Base-by-base conservation (phyloP, 2,888 invertebrate species). In the Agriotes lineatus region DNA sequence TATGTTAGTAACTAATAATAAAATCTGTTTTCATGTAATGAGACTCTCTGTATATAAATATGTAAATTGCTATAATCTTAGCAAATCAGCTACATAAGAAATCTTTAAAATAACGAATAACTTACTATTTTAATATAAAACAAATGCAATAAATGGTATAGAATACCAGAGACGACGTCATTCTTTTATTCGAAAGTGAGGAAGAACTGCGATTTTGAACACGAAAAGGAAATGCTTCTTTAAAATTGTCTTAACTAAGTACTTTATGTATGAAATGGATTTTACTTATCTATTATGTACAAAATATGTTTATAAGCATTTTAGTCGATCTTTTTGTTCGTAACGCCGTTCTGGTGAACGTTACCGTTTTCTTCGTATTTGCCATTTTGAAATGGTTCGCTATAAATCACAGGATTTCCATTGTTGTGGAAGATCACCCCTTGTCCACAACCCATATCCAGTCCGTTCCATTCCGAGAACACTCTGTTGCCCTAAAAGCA, bases 391-490 rank as follows among this genome's bases (percentile, higher is more conserved):
- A 57, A 52, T 14, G 60, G 66, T 33, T 70, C 71, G 45, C 69
- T 69, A 45, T 61, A 66, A 14, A 35, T 42, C 7, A 58, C 85
- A 30, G 85, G 74, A 80, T 85, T 86, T 67, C 83, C 82, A 33
- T 81, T 80, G 72, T 85, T 84, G 70, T 86, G 85, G 75, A 86
- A 88, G 56, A 87, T 86, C 37, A 88, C 82, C 67, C 88, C 87
- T 75, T 89, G 87, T 0, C 89, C 89, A 78, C 89, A 89, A 58
- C 89, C 85, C 19, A 88, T 86, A 67, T 82, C 82, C 79, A 81
- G 81, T 84, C 89, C 88, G 85, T 88, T n/a, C n/a, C n/a, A n/a
- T n/a, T n/a, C n/a, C n/a, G n/a, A 79, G 86, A 83, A 83, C 25
- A 83, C 88, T 82, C 87, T 87, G 82, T 87, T 88, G 77, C 89